phyloP scores from a whole-genome alignment of 2,888 invertebrate species.

The Oxyteleia sp. region DNA sequence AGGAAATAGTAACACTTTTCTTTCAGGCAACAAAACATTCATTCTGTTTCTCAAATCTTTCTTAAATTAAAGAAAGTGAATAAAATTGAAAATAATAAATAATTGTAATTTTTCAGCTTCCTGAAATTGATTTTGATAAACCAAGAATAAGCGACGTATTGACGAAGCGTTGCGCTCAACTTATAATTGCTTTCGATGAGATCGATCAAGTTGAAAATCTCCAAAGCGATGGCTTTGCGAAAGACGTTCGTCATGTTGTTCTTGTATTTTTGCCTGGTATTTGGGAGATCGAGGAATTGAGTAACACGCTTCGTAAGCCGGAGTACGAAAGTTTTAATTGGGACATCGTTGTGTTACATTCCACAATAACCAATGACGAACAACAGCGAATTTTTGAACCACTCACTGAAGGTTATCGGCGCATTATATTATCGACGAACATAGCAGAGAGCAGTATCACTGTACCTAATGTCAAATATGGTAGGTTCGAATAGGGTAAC shows the following conservation, averaged over 20 bases:
- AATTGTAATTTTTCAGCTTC: too few relatives aligned
- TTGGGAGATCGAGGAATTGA: slow-evolving; percentile 93
- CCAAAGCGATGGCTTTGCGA: background rate
- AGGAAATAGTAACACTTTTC: too few relatives aligned
- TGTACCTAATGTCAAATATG: slow-evolving; percentile 95
- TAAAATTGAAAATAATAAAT: too few relatives aligned
- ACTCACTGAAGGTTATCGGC: slow-evolving; percentile 90
- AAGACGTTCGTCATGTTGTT: slow-evolving; percentile 89
- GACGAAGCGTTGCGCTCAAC: slow-evolving; percentile 30
- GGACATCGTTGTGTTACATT: slow-evolving; percentile 91
- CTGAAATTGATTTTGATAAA: too few relatives aligned
- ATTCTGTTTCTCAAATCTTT: too few relatives aligned
- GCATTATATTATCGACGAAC: slow-evolving; percentile 96
- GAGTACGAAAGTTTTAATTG: slow-evolving; percentile 85
- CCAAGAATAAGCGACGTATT: slow-evolving; percentile 37
- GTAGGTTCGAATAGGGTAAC: slow-evolving; percentile 84
- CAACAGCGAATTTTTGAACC: slow-evolving; percentile 90
- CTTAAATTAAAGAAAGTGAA: too few relatives aligned
- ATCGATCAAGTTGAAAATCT: slow-evolving; percentile 86
- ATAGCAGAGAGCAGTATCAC: slow-evolving; percentile 98
- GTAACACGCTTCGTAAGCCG: slow-evolving; percentile 85
- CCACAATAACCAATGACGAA: slow-evolving; percentile 93
- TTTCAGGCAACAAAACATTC: too few relatives aligned
- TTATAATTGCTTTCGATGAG: slow-evolving; percentile 90
- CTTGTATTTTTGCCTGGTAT: slow-evolving; percentile 96